Evolutionary conservation across 2,113 vertebrate species (phyloP), one percentile per base, ranked within the genome.

Genomic region (Leucopsar rothschildi): DNA sequence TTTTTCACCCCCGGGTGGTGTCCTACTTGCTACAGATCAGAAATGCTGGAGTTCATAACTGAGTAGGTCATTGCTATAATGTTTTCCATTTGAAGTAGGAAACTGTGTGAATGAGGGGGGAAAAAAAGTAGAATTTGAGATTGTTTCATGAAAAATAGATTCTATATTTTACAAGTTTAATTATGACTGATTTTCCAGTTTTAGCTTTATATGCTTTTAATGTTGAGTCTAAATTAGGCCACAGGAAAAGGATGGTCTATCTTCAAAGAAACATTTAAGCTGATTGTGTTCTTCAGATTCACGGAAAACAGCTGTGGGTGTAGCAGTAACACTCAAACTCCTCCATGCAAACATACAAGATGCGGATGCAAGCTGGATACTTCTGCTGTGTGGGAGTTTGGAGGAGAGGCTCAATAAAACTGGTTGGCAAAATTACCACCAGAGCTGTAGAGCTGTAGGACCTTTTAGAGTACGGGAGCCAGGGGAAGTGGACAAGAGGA

Each of bases 291-390:
- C 93, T 96, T 95, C 92, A 93, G 92, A 44, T 97, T 95, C 47
- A 83, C 97, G 96, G 97, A 97, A 97, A 97, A 95, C 94, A 97
- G 90, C 95, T 97, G 96, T 96, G 95, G 97, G 97, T 89, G 93
- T 95, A 15, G 45, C 4, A 5, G 57, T 79, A 80, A 39, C 84
- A 72, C 85, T 81, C 52, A 63, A 79, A 71, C 73, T 95, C 96
- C 96, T 97, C 97, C 96, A 84, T 45, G 78, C 75, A 45, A 83
- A 92, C 84, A 19, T 77, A 93, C 59, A 82, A 96, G 91, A 59
- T 64, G 53, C 1, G 6, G 52, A 60, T 82, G 45, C 31, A 66
- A 90, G 76, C 71, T 37, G 66, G 60, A 40, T 85, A n/a, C 6
- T 66, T 92, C 52, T 61, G 23, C 68, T 82, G 84, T 82, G 88